Base-by-base conservation (phyloP, 2,113 vertebrate genomes). In the Myotis brandtii region DNA sequence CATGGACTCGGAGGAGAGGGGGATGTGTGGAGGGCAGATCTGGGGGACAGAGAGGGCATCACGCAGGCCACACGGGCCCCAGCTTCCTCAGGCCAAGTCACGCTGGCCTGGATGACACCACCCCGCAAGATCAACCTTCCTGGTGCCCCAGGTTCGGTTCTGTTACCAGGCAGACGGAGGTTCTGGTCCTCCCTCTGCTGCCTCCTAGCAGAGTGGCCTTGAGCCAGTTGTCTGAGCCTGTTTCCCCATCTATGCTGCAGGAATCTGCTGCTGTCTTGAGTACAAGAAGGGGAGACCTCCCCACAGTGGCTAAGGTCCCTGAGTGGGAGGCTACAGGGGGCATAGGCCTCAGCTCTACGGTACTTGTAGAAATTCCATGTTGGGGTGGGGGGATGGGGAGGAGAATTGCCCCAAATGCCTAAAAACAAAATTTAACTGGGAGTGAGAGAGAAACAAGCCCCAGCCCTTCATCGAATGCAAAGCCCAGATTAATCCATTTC, bases 41-140 rank as follows among this genome's bases (percentile, higher is more conserved):
- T 14, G 2, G 37, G 76, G 76, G 20, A 21, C 43, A 2, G 1
- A 77, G 23, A 14, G 10, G 14, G 34, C 10, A 46, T 37, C 32
- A 7, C 1, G 2, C 4, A 69, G 64, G 30, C 11, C n/a, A 11
- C 0, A 1, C 0, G 9, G 37, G n/a, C 32, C 66, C 67, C 2
- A 6, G 11, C 32, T 43, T 70, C 66, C 81, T 43, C 30, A 11
- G 25, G 34, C 62, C 56, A 30, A 56, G 48, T 18, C 18, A 14
- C 7, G 20, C 34, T 10, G 0, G 8, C 32, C 40, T 9, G 5
- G 64, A 62, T 0, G 37, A 2, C 56, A 69, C 1, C 0, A 13
- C 21, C 56, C 34, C 11, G 40, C 40, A 52, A 4, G 9, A n/a
- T 13, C 30, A 18, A 18, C 43, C 14, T 46, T 21, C 62, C 9